Evolutionary conservation across 2,888 invertebrate species (phyloP).

Genomic region (Cephus runcator): DNA sequence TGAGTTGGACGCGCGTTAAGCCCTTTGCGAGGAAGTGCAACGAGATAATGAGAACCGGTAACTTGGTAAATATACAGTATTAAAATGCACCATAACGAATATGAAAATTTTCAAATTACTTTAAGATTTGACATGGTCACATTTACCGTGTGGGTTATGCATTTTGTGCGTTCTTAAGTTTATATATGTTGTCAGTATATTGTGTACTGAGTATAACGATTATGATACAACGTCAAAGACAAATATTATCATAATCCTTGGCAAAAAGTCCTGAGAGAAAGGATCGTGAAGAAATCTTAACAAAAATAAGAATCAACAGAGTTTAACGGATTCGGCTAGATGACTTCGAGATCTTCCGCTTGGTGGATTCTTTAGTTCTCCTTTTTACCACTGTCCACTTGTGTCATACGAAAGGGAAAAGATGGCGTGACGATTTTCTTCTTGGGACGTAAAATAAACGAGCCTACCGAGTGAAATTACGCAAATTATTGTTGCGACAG

Average conservation of each 20-base stretch:
- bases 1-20: background rate
- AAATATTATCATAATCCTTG: background rate
- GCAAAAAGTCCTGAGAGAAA: background rate
- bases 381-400: background rate
- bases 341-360: conserved; percentile 1
- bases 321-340: background rate
- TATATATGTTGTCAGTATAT: background rate
- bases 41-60: background rate
- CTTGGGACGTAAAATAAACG: background rate
- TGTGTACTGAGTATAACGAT: background rate
- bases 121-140: background rate
- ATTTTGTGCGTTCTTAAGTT: background rate
- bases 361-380: background rate
- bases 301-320: background rate
- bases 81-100: background rate
- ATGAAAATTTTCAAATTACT: background rate
- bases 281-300: background rate
- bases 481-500: background rate
- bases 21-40: background rate
- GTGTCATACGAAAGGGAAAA: background rate
- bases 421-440: conserved; percentile 1
- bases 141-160: background rate
- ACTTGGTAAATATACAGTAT: background rate
- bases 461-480: background rate
- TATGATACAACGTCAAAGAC: background rate